phyloP scores from a whole-genome alignment of 2,888 invertebrate species.

The Salticus scenicus region DNA sequence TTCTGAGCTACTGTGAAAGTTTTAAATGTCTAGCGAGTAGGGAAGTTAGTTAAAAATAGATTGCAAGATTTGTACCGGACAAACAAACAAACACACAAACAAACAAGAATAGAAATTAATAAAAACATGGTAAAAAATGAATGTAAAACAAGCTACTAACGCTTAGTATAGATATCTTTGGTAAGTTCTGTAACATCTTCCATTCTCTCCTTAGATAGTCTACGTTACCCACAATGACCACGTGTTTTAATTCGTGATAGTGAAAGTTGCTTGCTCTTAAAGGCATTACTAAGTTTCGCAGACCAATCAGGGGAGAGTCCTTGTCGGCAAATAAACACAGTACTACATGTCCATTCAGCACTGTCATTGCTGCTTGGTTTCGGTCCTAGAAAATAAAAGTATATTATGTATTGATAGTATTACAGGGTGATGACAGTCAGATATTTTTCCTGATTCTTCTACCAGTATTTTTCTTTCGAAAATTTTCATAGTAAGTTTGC shows the following conservation, averaged over 20 bases:
- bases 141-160: conserved; percentile 80
- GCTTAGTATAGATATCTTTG: conserved; percentile 98
- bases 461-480: no score
- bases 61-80: no score
- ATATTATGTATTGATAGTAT: no score
- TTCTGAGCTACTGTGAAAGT: no score
- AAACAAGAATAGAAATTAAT: no score
- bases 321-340: conserved; percentile 99
- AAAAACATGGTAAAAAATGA: no score
- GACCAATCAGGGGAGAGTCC: conserved; percentile 98
- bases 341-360: conserved; percentile 97
- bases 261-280: conserved; percentile 99
- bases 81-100: no score
- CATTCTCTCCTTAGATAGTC: conserved; percentile 99
- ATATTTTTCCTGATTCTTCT: no score
- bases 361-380: conserved; percentile 99
- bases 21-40: no score
- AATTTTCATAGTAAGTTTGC: no score
- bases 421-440: no score
- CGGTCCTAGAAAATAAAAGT: conserved; percentile 83
- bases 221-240: conserved; percentile 98
- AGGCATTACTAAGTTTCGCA: conserved; percentile 99
- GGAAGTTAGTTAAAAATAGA: no score
- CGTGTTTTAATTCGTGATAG: conserved; percentile 99
- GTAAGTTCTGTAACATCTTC: conserved; percentile 99